Conservation (phyloP, 1,140 invertebrate species). For the Neomicropteryx cornuta region DNA sequence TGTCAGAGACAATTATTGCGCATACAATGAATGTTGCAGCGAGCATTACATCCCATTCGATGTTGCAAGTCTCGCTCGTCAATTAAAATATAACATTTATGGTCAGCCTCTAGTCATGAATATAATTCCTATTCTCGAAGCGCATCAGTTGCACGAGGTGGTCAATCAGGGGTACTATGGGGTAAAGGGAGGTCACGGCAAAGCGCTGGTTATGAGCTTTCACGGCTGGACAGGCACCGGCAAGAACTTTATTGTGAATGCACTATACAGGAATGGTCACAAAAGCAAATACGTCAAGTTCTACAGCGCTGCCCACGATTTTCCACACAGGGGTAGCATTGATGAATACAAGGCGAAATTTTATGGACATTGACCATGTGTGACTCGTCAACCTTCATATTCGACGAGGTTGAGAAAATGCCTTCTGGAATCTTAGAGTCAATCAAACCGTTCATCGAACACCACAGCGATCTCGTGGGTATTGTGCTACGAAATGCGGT, state of each 20-base stretch:
- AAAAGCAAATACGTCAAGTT: conserved; percentile 72
- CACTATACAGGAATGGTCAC: conserved; percentile 60
- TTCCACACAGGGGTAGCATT: conserved; percentile 42
- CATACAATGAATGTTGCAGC: too few species aligned
- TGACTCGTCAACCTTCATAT: conserved; percentile 75
- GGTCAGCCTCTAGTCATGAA: conserved; percentile 56
- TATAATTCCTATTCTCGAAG: conserved; percentile 33
- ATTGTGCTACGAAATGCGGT: conserved; percentile 59
- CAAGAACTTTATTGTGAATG: conserved; percentile 80
- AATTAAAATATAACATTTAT: too few species aligned
- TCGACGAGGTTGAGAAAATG: conserved; percentile 97
- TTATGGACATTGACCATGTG: conserved; percentile 53
- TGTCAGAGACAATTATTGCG: too few species aligned
- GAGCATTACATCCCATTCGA: too few species aligned
- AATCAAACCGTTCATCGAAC: conserved; percentile 84
- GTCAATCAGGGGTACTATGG: conserved; percentile 34
- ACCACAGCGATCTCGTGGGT: conserved; percentile 51
- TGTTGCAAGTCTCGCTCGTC: too few species aligned
- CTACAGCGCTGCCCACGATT: conserved; percentile 70
- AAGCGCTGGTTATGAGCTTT: conserved; percentile 62
- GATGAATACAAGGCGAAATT: conserved; percentile 48
- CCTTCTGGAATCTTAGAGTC: conserved; percentile 70
- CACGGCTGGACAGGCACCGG: conserved; percentile 76
- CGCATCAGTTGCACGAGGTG: conserved; percentile 36
- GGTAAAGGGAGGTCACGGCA: conserved; percentile 43